Evolutionary conservation across 2,888 invertebrate genomes (phyloP), one percentile per base, ranked within the genome.

Genomic region (Boloria euphrosyne): DNA sequence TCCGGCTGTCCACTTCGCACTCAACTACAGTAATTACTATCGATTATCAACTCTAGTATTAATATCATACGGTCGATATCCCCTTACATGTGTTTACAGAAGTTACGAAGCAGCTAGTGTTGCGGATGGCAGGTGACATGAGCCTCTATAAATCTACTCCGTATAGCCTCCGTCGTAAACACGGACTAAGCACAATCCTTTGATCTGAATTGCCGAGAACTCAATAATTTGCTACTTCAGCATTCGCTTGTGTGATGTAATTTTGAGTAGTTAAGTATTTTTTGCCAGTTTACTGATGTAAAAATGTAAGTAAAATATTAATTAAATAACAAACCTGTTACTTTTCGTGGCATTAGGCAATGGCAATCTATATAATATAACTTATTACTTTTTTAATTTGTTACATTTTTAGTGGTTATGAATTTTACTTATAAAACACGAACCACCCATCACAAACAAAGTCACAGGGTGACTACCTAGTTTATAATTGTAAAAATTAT

Each of bases 81-180:
- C 68, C 66, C 65, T 71, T 75, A 73, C 62, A 64, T 68, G 53
- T 58, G 60, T 65, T 68, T 66, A 74, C 73, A 76, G 78, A 77
- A 79, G 78, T 79, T 79, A 78, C 80, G 73, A 78, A 80, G 79
- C 79, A 79, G 80, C 80, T 81, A 82, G 84, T 86, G 86, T 86
- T 87, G 84, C 80, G 80, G 85, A 76, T 85, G 86, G 84, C 88
- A 89, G 88, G 87, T 88, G 87, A 87, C 87, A 86, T 81, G 79
- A 78, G 80, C 74, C 78, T 80, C 85, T 83, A 87, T 89, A 89
- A 89, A 89, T 89, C 86, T 85, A 77, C 75, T 73, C 76, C 75
- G 77, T 76, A 76, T 76, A 77, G 78, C 79, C 79, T 79, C 72
- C 71, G 70, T 70, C 73, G 71, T 73, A 73, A 71, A 86, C 86